Evolutionary conservation across 2,113 vertebrate genomes (phyloP).

Genomic region (Probosciger aterrimus): DNA sequence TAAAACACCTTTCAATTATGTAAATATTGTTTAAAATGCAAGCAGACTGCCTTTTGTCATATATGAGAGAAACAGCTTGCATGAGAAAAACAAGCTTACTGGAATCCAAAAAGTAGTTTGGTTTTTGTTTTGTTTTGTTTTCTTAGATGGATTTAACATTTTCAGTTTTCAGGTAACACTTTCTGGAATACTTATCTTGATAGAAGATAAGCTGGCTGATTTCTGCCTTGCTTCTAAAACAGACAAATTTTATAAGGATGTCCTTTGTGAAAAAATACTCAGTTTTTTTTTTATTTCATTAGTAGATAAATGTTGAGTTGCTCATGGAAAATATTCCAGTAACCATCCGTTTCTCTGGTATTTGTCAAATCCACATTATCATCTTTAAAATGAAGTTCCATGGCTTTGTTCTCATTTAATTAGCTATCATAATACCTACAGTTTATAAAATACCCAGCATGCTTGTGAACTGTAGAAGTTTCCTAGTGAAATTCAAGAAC

Average conservation of each 20-base stretch:
- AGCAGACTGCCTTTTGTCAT: not conserved
- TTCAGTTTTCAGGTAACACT: not conserved
- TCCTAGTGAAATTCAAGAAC: not conserved
- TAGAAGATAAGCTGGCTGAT: not conserved
- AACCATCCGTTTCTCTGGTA: not conserved
- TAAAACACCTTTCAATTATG: not conserved
- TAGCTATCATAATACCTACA: not conserved
- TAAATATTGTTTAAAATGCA: not conserved
- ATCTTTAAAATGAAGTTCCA: not conserved
- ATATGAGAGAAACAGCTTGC: not conserved
- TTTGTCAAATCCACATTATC: not conserved
- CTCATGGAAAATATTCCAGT: not conserved
- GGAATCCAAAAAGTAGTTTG: not conserved
- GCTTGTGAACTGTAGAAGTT: not conserved
- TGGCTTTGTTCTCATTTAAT: not conserved
- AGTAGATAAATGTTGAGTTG: not conserved
- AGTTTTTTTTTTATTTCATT: not conserved
- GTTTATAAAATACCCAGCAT: not conserved
- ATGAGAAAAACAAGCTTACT: not conserved
- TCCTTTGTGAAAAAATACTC: not conserved
- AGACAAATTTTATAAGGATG: not conserved
- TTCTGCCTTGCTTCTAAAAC: not conserved
- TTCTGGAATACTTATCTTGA: not conserved
- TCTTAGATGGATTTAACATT: not conserved
- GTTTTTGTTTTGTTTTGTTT: not conserved